Percentiles rank a stretch among this genome's conserved stretches.
phyloP scores from a whole-genome alignment of 2,888 invertebrate genomes.

The Polydesmus complanatus region DNA sequence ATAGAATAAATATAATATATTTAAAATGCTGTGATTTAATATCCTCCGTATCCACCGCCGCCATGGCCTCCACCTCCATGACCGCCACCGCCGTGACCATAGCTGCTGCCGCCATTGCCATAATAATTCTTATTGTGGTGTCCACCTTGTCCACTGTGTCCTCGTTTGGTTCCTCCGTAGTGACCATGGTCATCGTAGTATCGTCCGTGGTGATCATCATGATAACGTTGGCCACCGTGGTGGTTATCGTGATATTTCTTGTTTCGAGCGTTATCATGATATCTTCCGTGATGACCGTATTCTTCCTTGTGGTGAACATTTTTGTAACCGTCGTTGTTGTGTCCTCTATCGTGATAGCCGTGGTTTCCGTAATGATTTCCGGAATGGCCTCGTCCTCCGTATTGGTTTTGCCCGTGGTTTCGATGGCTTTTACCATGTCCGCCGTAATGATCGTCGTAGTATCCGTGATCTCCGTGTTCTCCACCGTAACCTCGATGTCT shows the following conservation, averaged over 20 bases:
- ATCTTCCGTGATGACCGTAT: slow-evolving; percentile 17
- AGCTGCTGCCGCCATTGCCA: background rate
- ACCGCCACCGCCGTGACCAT: background rate
- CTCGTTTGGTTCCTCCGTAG: slow-evolving; percentile 10
- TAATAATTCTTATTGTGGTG: background rate
- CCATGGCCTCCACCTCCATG: background rate
- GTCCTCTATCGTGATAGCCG: slow-evolving; percentile 23
- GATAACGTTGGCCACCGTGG: slow-evolving; percentile 14
- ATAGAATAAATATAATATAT: too few relatives aligned
- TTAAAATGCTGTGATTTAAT: too few relatives aligned
- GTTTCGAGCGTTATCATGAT: slow-evolving; percentile 16
- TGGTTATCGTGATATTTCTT: slow-evolving; percentile 14
- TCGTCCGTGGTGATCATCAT: slow-evolving; percentile 19
- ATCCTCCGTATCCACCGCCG: too few relatives aligned
- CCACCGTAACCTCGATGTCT: slow-evolving; percentile 23
- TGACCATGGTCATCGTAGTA: slow-evolving; percentile 16
- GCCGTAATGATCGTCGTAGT: slow-evolving; percentile 39
- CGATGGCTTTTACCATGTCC: slow-evolving; percentile 13
- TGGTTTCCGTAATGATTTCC: slow-evolving; percentile 14
- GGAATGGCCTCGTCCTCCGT: slow-evolving; percentile 15
- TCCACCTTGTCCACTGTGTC: background rate
- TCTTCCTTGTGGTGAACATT: slow-evolving; percentile 40
- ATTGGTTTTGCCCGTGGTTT: slow-evolving; percentile 12
- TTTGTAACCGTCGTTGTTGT: slow-evolving; percentile 59
- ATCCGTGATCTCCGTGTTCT: slow-evolving; percentile 40